Conservation (phyloP, 2,888 invertebrate genomes). For the Stenotaenia linearis region DNA sequence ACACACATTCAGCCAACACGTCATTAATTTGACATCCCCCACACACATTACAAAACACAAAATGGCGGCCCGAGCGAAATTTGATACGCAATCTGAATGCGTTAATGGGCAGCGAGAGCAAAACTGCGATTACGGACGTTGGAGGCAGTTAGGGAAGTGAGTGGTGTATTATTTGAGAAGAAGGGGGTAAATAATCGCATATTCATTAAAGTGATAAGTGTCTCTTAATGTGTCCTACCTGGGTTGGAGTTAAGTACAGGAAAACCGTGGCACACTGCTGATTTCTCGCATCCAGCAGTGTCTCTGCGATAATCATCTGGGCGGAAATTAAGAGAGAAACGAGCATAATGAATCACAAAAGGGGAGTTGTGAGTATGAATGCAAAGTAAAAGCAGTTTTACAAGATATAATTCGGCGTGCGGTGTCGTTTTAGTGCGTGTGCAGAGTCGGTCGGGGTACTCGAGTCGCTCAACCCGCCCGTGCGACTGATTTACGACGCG, state of each 20-base stretch:
- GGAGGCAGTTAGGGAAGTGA: not conserved
- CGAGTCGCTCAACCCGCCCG: not conserved
- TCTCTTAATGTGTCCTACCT: slow-evolving; percentile 29
- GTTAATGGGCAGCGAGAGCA: not conserved
- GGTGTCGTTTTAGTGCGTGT: slow-evolving; percentile 2
- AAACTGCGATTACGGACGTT: not conserved
- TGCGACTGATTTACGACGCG: slow-evolving; percentile 21
- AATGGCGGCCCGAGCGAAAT: not conserved
- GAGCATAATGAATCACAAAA: slow-evolving; percentile 33
- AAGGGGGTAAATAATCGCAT: not conserved
- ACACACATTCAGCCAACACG: not conserved
- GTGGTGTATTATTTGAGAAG: not conserved
- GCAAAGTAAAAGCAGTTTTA: not conserved
- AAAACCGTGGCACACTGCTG: not conserved
- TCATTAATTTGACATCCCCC: slow-evolving; percentile 17
- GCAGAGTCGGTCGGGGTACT: not conserved
- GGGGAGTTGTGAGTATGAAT: not conserved
- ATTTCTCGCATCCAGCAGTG: slow-evolving; percentile 4
- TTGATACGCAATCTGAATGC: not conserved
- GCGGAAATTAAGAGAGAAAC: slow-evolving; percentile 33
- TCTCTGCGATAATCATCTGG: slow-evolving; percentile 31
- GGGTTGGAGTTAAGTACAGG: slow-evolving; percentile 12
- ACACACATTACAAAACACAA: not conserved
- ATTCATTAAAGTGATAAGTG: slow-evolving; percentile 32
- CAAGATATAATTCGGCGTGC: not conserved